Evolutionary conservation across 2,113 vertebrate species (phyloP).

Genomic region (Tragelaphus scriptus): DNA sequence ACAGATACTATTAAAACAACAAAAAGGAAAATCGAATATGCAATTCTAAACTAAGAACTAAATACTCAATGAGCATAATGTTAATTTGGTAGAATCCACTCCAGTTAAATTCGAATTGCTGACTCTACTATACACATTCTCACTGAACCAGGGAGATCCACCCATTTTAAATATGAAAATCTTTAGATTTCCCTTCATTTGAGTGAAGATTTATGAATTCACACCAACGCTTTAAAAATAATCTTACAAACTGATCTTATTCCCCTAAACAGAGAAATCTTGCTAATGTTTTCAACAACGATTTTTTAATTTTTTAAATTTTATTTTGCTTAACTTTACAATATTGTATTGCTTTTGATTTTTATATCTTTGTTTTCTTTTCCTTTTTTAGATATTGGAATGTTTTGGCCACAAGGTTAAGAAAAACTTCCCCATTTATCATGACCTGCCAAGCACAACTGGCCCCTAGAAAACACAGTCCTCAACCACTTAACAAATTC

Average conservation of each 20-base stretch:
- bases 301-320: too few relatives aligned
- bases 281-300: neutral
- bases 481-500: conserved; percentile 73
- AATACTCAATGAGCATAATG: neutral
- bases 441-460: conserved; percentile 79
- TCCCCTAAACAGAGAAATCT: conserved; percentile 50
- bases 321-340: too few relatives aligned
- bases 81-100: neutral
- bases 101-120: neutral
- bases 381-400: conserved; percentile 74
- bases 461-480: conserved; percentile 70
- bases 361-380: conserved; percentile 15
- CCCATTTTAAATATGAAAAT: neutral
- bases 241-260: neutral
- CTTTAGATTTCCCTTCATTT: neutral
- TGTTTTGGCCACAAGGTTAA: conserved; percentile 80
- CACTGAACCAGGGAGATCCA: neutral
- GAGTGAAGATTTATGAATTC: neutral
- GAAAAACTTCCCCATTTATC: conserved; percentile 80
- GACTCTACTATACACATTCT: neutral
- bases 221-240: conserved; percentile 26
- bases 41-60: neutral
- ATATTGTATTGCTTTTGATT: neutral
- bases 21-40: neutral
- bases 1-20: neutral